A percentile compares a stretch with the other conserved stretches of the same genome.
phyloP scores from a whole-genome alignment of 1,140 invertebrate genomes.

The Bombus polaris region DNA sequence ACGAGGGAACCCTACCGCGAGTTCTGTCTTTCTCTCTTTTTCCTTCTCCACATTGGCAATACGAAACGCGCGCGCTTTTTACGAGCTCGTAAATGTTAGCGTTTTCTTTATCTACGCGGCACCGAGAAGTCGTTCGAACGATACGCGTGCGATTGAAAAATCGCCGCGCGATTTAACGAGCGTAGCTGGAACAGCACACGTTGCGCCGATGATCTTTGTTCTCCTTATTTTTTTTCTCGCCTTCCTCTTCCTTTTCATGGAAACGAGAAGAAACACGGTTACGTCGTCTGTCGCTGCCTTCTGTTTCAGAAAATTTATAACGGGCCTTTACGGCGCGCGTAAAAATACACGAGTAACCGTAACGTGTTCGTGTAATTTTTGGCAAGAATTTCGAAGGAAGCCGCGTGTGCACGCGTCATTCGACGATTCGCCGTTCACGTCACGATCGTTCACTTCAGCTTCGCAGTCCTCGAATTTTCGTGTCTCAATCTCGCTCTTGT shows the following conservation, averaged over 20 bases:
- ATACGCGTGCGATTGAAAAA: constrained; percentile 62
- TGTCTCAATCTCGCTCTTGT: neutral
- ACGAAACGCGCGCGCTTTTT: constrained; percentile 56
- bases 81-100: constrained; percentile 70
- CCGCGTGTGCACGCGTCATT: neutral
- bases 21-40: neutral
- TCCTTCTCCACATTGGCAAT: neutral
- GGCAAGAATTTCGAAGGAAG: neutral
- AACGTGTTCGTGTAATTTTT: neutral
- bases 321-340: constrained; percentile 37
- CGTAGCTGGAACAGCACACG: constrained; percentile 37
- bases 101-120: constrained; percentile 72
- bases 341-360: constrained; percentile 1
- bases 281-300: constrained; percentile 25
- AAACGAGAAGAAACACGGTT: neutral
- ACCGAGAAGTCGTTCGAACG: constrained; percentile 49
- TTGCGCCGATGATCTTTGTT: constrained; percentile 20
- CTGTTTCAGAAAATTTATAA: constrained; percentile 55
- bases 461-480: neutral
- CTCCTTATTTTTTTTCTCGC: neutral
- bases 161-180: constrained; percentile 61
- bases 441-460: constrained; percentile 15
- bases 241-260: neutral
- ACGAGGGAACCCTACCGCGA: neutral
- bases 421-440: neutral